Percentiles rank a stretch among this genome's conserved stretches.
Conservation (phyloP, 2,888 invertebrate species). For the Isoperla grammatica region DNA sequence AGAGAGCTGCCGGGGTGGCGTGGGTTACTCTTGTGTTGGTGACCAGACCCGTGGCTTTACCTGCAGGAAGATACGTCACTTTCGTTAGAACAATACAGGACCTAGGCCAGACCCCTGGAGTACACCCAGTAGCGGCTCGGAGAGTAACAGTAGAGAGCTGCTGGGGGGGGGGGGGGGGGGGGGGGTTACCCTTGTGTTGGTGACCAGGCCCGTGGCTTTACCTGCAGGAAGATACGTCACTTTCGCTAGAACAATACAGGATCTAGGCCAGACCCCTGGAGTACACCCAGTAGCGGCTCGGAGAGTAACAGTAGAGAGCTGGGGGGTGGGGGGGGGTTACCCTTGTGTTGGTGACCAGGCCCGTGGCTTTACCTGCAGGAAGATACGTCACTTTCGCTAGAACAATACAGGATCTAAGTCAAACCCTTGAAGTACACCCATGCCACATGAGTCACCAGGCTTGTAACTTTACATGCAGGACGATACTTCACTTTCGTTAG, state of each 20-base stretch:
- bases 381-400: too few relatives aligned
- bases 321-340: constrained; percentile 77
- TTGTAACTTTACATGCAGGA: constrained; percentile 65
- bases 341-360: constrained; percentile 72
- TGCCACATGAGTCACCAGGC: constrained; percentile 72
- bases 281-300: constrained; percentile 73
- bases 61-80: constrained; percentile 44
- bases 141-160: constrained; percentile 69
- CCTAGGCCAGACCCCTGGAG: constrained; percentile 46
- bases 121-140: constrained; percentile 75
- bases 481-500: too few relatives aligned
- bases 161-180: constrained; percentile 77
- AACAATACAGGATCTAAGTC: too few relatives aligned
- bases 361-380: constrained; percentile 65
- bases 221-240: constrained; percentile 49
- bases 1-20: constrained; percentile 71
- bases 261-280: constrained; percentile 46
- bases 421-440: constrained; percentile 66
- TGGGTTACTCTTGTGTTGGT: constrained; percentile 75
- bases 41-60: constrained; percentile 74
- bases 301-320: constrained; percentile 68
- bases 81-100: too few relatives aligned
- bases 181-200: constrained; percentile 72
- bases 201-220: constrained; percentile 75
- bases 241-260: too few relatives aligned